These are phyloP conservation scores for Drosophila quinaria DNA, from an alignment of 2,888 invertebrate species.

Conservation along the genomic window DNA sequence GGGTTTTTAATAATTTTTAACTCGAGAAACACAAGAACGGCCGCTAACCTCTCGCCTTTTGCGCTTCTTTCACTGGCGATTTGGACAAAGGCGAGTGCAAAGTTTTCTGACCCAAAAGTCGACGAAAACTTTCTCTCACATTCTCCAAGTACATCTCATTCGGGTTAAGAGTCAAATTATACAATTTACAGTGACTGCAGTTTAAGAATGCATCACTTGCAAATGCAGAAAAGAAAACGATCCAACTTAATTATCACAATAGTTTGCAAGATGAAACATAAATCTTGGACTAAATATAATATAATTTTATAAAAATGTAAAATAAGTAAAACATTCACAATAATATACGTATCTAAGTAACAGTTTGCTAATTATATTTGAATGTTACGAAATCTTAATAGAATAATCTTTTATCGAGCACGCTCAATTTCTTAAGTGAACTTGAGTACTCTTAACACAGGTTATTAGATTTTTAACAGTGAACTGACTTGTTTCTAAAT, in stretches of 20 bases:
- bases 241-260: not conserved
- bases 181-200: slow-evolving; percentile 40
- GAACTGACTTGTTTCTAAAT: not conserved
- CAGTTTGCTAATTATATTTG: not conserved
- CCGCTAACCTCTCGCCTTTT: slow-evolving; percentile 60
- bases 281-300: too few species aligned
- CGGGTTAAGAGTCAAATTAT: slow-evolving; percentile 71
- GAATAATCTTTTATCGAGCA: not conserved
- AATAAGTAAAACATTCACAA: too few species aligned
- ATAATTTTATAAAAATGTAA: too few species aligned
- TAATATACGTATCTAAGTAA: too few species aligned
- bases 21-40: slow-evolving; percentile 58
- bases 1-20: slow-evolving; percentile 75
- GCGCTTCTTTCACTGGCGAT: slow-evolving; percentile 35
- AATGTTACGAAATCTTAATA: not conserved
- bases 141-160: slow-evolving; percentile 48
- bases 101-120: slow-evolving; percentile 66
- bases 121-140: slow-evolving; percentile 59
- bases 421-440: not conserved
- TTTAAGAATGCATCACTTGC: slow-evolving; percentile 5
- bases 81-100: slow-evolving; percentile 64
- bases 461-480: not conserved
- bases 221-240: not conserved
- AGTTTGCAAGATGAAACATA: too few species aligned
- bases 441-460: slow-evolving; percentile 2